phyloP scores from a whole-genome alignment of 2,113 vertebrate genomes.

The Bostrychus sinensis region DNA sequence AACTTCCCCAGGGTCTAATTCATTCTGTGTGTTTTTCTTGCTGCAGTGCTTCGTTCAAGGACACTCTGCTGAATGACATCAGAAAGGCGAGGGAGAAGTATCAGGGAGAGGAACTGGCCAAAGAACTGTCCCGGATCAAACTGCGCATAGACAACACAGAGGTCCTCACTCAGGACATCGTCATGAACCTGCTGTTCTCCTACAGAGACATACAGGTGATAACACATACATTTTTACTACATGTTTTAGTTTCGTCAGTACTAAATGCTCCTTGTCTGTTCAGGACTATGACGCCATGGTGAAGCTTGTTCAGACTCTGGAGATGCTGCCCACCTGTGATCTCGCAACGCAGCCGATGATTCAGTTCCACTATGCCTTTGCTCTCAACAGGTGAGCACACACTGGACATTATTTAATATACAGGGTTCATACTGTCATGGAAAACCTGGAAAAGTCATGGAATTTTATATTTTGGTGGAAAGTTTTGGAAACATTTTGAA shows the following conservation, averaged over 20 bases:
- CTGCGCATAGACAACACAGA: conserved; percentile 93
- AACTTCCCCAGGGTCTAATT: no score
- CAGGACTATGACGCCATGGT: conserved; percentile 98
- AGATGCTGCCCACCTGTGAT: conserved; percentile 93
- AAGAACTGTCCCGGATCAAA: conserved; percentile 90
- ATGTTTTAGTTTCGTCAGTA: not conserved
- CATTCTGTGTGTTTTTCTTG: not conserved
- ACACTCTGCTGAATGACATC: conserved; percentile 92
- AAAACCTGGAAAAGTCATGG: no score
- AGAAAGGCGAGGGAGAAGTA: conserved; percentile 92
- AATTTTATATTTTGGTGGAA: no score
- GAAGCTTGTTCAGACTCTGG: conserved; percentile 91
- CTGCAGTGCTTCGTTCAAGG: conserved; percentile 88
- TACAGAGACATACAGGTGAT: conserved; percentile 96
- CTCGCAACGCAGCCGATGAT: conserved; percentile 93
- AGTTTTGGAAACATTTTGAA: no score
- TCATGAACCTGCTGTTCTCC: conserved; percentile 94
- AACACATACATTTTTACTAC: not conserved
- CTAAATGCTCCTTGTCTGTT: not conserved
- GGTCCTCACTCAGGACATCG: conserved; percentile 91
- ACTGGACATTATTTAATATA: not conserved
- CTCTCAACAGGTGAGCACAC: conserved; percentile 87
- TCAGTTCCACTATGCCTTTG: conserved; percentile 96
- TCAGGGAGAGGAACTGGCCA: conserved; percentile 92
- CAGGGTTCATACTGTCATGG: no score